phyloP scores from a whole-genome alignment of 2,888 invertebrate species.

The Amblyjoppa proteus region DNA sequence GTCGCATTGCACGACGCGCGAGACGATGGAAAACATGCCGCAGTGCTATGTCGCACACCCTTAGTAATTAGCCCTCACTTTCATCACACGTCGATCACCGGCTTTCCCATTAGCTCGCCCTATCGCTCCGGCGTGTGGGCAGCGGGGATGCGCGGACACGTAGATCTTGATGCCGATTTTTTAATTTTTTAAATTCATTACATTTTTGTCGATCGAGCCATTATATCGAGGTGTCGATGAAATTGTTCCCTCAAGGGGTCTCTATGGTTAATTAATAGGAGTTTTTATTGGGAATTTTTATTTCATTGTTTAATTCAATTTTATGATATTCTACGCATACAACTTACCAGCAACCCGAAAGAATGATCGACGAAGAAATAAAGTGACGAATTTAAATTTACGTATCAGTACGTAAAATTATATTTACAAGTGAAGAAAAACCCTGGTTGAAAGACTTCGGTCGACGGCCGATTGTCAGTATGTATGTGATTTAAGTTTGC shows the following conservation, averaged over 20 bases:
- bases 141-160: not conserved
- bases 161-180: not conserved
- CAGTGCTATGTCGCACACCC: slow-evolving; percentile 44
- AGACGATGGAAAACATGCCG: slow-evolving; percentile 48
- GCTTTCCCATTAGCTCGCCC: slow-evolving; percentile 34
- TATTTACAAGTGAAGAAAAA: too few relatives aligned
- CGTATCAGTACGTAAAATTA: too few relatives aligned
- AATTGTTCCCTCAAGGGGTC: not conserved
- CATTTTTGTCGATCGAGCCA: not conserved
- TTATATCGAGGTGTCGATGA: not conserved
- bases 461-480: too few relatives aligned
- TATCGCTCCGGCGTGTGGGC: not conserved
- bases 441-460: too few relatives aligned
- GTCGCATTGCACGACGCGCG: slow-evolving; percentile 33
- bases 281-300: not conserved
- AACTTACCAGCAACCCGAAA: too few relatives aligned
- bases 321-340: not conserved
- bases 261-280: not conserved
- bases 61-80: slow-evolving; percentile 67
- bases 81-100: slow-evolving; percentile 63
- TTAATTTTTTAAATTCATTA: not conserved
- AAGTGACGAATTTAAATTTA: too few relatives aligned
- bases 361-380: too few relatives aligned
- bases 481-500: too few relatives aligned
- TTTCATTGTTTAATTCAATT: not conserved